Percentiles rank a stretch among this genome's conserved stretches.
Conservation (phyloP, 2,888 invertebrate genomes). For the Polydrusus tereticollis region DNA sequence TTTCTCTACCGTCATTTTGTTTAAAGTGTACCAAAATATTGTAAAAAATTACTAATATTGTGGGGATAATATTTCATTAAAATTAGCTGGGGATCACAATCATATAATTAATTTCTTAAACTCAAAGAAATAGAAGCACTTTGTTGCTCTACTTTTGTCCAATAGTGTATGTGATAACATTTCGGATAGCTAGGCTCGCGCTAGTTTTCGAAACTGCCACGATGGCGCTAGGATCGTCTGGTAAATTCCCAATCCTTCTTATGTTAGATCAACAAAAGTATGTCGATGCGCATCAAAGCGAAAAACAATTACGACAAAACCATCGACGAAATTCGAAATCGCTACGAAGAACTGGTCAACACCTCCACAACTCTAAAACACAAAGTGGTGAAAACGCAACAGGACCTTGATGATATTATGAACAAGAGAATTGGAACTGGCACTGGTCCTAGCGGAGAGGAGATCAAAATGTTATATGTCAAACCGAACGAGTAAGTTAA, state of each 20-base stretch:
- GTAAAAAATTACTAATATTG: too few relatives aligned
- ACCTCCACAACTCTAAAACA: conserved; percentile 56
- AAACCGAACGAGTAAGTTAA: conserved; percentile 9
- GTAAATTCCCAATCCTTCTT: not conserved
- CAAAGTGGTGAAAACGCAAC: conserved; percentile 51
- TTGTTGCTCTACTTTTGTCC: too few relatives aligned
- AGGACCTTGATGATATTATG: conserved; percentile 59
- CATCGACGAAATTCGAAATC: conserved; percentile 59
- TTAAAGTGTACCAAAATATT: too few relatives aligned
- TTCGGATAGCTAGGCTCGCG: too few relatives aligned
- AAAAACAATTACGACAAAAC: conserved; percentile 60
- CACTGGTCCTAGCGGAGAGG: conserved; percentile 13
- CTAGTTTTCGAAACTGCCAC: too few relatives aligned
- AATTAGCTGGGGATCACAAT: too few relatives aligned
- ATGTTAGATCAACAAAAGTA: conserved; percentile 58
- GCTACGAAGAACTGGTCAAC: conserved; percentile 58
- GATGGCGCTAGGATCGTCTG: too few relatives aligned
- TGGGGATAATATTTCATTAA: too few relatives aligned
- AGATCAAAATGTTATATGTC: conserved; percentile 19
- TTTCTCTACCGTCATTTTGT: too few relatives aligned
- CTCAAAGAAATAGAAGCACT: too few relatives aligned
- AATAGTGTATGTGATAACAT: too few relatives aligned
- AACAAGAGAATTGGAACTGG: conserved; percentile 62
- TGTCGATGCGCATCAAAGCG: conserved; percentile 58
- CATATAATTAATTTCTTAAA: too few relatives aligned